Evolutionary conservation across 1,140 invertebrate genomes (phyloP).

Genomic region (Oppia nitens): DNA sequence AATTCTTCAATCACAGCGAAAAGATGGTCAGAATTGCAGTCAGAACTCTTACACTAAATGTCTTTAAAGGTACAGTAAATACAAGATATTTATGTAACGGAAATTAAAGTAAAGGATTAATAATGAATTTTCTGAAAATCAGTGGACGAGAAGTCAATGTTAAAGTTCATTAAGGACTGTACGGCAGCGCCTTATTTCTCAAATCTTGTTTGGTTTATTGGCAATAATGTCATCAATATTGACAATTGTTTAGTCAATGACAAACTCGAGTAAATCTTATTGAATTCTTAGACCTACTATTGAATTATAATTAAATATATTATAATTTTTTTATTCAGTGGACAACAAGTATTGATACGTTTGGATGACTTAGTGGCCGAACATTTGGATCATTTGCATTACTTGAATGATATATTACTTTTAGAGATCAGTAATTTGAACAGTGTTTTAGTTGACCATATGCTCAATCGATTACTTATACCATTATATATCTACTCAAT

Average conservation of each 20-base stretch:
- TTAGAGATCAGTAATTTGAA: constrained; percentile 83
- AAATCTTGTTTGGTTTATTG: constrained; percentile 98
- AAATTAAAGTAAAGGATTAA: background rate
- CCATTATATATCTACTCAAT: constrained; percentile 40
- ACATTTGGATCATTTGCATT: constrained; percentile 93
- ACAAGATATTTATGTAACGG: constrained; percentile 3
- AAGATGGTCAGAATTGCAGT: constrained; percentile 98
- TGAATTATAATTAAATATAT: background rate
- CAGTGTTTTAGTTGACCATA: constrained; percentile 83
- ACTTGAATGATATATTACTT: constrained; percentile 88
- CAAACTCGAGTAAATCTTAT: constrained; percentile 10
- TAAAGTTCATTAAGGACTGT: constrained; percentile 82
- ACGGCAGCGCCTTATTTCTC: constrained; percentile 95
- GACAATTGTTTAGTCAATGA: constrained; percentile 58
- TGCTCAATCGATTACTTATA: constrained; percentile 78
- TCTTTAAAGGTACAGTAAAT: constrained; percentile 45
- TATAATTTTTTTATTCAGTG: constrained; percentile 34
- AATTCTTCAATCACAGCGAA: constrained; percentile 97
- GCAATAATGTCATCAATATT: constrained; percentile 89
- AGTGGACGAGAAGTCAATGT: constrained; percentile 88
- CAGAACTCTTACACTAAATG: constrained; percentile 87
- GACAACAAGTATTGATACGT: constrained; percentile 66
- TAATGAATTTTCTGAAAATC: constrained; percentile 23
- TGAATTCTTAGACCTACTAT: background rate
- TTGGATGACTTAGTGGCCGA: constrained; percentile 88